These are phyloP conservation scores for Chionodraco myersi DNA, from an alignment of 2,113 vertebrate genomes.

Conservation along the genomic window DNA sequence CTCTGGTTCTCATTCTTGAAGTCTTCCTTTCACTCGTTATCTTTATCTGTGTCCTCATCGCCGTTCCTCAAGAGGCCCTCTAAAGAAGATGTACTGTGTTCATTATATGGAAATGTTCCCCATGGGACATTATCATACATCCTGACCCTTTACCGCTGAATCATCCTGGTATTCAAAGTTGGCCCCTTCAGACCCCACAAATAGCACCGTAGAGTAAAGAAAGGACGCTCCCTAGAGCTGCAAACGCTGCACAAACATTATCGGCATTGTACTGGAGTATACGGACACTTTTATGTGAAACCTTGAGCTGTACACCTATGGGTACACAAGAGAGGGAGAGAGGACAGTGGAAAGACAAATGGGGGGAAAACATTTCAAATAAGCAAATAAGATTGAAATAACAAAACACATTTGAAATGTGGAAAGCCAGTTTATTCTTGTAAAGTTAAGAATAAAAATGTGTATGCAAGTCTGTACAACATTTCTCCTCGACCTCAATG, in stretches of 20 bases:
- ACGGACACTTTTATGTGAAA: conserved; percentile 17
- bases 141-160: conserved; percentile 69
- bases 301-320: background rate
- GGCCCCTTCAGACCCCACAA: conserved; percentile 59
- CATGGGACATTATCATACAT: conserved; percentile 72
- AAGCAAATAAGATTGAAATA: background rate
- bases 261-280: conserved; percentile 6
- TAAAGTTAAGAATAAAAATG: conserved; percentile 12
- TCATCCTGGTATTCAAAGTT: conserved; percentile 67
- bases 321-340: background rate
- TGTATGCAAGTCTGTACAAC: conserved; percentile 10
- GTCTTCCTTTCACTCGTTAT: conserved; percentile 42
- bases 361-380: background rate
- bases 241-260: background rate
- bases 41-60: conserved; percentile 64
- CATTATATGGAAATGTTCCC: conserved; percentile 80
- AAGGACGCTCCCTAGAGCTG: conserved; percentile 20
- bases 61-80: conserved; percentile 64
- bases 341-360: too few species aligned
- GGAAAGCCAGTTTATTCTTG: conserved; percentile 7
- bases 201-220: conserved; percentile 43
- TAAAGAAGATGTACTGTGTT: conserved; percentile 77
- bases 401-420: background rate
- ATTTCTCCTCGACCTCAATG: conserved; percentile 54
- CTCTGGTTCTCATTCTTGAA: conserved; percentile 43